These are phyloP conservation scores for Decapterus maruadsi DNA, from an alignment of 2,797 vertebrate genomes.

Conservation along the genomic window DNA sequence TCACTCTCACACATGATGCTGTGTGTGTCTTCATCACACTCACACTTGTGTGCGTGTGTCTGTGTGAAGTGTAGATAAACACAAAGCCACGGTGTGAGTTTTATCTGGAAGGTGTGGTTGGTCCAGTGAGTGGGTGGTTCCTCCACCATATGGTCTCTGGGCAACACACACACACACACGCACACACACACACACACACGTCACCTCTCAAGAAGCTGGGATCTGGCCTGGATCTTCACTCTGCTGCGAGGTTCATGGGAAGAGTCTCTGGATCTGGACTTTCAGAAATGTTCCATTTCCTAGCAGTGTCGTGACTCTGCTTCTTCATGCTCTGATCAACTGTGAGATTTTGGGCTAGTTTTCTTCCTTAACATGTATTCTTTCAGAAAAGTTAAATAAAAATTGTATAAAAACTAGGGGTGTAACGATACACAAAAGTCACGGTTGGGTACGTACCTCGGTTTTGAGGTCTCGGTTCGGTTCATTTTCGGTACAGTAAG, in stretches of 20 bases:
- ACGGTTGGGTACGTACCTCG: too few species aligned
- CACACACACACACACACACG: conserved; percentile 14
- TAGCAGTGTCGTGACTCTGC: too few species aligned
- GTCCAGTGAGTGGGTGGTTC: conserved; percentile 59
- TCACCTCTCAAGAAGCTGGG: conserved; percentile 24
- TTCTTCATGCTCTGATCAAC: too few species aligned
- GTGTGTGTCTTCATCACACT: background rate
- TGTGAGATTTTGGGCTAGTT: too few species aligned
- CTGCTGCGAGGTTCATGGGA: conserved; percentile 1
- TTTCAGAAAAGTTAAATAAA: too few species aligned
- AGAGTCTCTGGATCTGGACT: background rate
- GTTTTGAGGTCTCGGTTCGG: too few species aligned
- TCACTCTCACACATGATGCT: background rate
- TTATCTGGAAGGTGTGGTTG: conserved; percentile 46
- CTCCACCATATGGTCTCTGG: conserved; percentile 59
- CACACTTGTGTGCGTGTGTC: background rate
- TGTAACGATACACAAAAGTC: too few species aligned
- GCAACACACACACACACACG: background rate
- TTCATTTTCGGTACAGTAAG: too few species aligned
- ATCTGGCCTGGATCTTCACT: conserved; percentile 1
- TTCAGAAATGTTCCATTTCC: too few species aligned
- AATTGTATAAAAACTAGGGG: too few species aligned
- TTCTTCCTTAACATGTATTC: too few species aligned
- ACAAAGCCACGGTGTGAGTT: conserved; percentile 15
- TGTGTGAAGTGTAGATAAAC: background rate